Conservation (phyloP, 2,888 invertebrate species). For the Dugesia japonica region DNA sequence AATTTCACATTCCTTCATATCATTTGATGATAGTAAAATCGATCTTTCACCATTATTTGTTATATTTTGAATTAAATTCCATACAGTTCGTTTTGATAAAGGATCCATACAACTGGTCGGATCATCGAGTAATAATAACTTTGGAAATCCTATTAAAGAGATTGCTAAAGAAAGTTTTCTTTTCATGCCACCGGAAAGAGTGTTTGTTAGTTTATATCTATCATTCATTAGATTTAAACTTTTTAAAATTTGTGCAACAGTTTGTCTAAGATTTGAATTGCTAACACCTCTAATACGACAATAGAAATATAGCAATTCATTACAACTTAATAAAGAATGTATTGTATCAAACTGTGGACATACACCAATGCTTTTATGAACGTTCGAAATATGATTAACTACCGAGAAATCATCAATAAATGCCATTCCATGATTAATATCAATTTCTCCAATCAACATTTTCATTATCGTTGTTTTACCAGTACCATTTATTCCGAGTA, state of each 20-base stretch:
- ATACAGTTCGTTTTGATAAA: slow-evolving; percentile 54
- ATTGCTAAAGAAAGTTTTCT: slow-evolving; percentile 65
- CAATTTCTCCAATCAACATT: slow-evolving; percentile 53
- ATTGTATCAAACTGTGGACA: slow-evolving; percentile 76
- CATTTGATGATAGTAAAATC: slow-evolving; percentile 51
- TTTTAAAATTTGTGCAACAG: slow-evolving; percentile 51
- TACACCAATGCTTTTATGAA: slow-evolving; percentile 64
- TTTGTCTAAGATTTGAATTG: slow-evolving; percentile 41
- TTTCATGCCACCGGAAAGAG: slow-evolving; percentile 60
- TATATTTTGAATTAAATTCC: slow-evolving; percentile 53
- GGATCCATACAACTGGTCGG: slow-evolving; percentile 55
- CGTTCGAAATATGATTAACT: slow-evolving; percentile 52
- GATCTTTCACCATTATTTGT: slow-evolving; percentile 49
- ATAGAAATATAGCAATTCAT: slow-evolving; percentile 60
- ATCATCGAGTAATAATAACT: slow-evolving; percentile 61
- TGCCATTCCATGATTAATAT: slow-evolving; percentile 51
- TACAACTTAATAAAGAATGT: slow-evolving; percentile 62
- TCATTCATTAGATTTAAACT: slow-evolving; percentile 55
- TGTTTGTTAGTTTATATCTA: slow-evolving; percentile 44
- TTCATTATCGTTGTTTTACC: slow-evolving; percentile 74
- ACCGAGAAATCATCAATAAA: slow-evolving; percentile 50
- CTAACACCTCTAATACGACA: slow-evolving; percentile 60
- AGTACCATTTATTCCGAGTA: slow-evolving; percentile 69
- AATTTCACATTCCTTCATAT: slow-evolving; percentile 50
- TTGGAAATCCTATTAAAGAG: slow-evolving; percentile 59